These are phyloP conservation scores for Cepaea hortensis DNA, from an alignment of 2,888 invertebrate species.

Conservation along the genomic window DNA sequence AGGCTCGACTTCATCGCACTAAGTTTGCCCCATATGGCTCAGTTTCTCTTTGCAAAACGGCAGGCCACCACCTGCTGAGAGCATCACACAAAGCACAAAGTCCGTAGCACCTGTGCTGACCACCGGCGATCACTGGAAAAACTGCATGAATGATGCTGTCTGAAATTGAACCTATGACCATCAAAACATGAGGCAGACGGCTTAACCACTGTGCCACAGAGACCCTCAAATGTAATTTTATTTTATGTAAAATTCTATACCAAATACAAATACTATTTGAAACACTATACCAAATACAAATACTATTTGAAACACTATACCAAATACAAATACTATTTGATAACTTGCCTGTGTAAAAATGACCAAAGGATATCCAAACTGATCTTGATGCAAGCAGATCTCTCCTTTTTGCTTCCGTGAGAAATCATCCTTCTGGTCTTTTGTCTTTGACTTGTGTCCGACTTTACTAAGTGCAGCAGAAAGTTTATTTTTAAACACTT, in stretches of 20 bases:
- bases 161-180: not conserved
- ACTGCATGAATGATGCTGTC: not conserved
- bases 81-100: too few relatives aligned
- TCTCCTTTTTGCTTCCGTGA: conserved; percentile 42
- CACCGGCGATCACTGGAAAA: too few relatives aligned
- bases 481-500: conserved; percentile 61
- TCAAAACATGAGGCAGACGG: not conserved
- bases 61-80: too few relatives aligned
- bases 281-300: not conserved
- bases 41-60: too few relatives aligned
- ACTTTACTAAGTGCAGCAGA: conserved; percentile 60
- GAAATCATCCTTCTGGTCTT: conserved; percentile 42
- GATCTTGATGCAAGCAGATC: conserved; percentile 76
- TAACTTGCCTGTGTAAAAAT: conserved; percentile 85
- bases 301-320: not conserved
- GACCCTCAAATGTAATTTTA: not conserved
- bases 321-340: not conserved
- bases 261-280: too few relatives aligned
- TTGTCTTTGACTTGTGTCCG: conserved; percentile 48
- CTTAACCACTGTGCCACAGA: not conserved
- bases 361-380: conserved; percentile 91
- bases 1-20: too few relatives aligned
- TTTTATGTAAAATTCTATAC: not conserved
- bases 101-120: too few relatives aligned
- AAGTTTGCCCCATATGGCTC: too few relatives aligned